Percentiles rank a stretch among this genome's conserved stretches.
Evolutionary conservation across 2,888 invertebrate species (phyloP).

Genomic region (Eilema griseolum): DNA sequence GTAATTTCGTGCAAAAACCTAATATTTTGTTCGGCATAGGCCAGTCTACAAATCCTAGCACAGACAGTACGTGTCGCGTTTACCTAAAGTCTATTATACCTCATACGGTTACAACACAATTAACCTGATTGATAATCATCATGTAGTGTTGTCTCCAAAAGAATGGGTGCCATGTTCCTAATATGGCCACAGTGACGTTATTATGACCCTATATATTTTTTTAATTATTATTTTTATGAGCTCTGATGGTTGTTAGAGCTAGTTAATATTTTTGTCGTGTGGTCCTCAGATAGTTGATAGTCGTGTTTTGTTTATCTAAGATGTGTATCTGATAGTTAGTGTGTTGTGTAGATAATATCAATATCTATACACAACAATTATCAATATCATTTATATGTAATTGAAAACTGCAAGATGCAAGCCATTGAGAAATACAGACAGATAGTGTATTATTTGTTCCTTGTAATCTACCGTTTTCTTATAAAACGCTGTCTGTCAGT

Average conservation of each 20-base stretch:
- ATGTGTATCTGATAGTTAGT: not conserved
- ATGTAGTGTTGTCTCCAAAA: conserved; percentile 19
- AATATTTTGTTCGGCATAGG: not conserved
- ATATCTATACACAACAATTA: no score
- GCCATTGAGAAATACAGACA: no score
- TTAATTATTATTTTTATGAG: conserved; percentile 51
- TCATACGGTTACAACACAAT: conserved; percentile 37
- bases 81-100: conserved; percentile 9
- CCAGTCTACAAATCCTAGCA: conserved; percentile 10
- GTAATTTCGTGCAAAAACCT: no score
- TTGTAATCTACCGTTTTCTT: no score
- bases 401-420: no score
- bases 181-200: conserved; percentile 40
- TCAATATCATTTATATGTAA: not conserved
- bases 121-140: conserved; percentile 47
- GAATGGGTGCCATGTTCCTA: conserved; percentile 27
- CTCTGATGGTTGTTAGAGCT: conserved; percentile 21
- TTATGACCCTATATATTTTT: conserved; percentile 27
- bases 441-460: no score
- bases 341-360: not conserved
- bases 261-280: conserved; percentile 24
- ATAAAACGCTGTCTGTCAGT: no score
- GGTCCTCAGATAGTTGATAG: conserved; percentile 9
- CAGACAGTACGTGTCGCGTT: conserved; percentile 7
- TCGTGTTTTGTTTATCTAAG: conserved; percentile 7